Evolutionary conservation across 2,113 vertebrate species (phyloP).

Genomic region (Prionailurus bengalensis): DNA sequence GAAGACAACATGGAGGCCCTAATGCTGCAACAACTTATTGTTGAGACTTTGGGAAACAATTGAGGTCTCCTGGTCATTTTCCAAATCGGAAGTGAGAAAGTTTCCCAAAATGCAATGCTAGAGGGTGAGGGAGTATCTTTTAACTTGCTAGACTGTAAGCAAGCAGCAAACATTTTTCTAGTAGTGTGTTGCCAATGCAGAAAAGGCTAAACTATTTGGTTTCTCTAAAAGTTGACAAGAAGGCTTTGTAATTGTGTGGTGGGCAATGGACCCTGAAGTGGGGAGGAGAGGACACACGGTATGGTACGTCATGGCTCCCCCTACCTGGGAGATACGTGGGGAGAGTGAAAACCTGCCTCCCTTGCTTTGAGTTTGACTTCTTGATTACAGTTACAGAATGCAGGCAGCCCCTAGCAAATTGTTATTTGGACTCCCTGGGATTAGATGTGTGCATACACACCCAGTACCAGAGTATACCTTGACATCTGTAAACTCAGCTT

Average conservation of each 20-base stretch:
- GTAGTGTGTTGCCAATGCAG: background rate
- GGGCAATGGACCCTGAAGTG: background rate
- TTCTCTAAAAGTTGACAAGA: conserved; percentile 31
- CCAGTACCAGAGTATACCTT: background rate
- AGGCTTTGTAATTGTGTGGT: background rate
- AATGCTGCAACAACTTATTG: background rate
- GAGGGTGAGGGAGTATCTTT: background rate
- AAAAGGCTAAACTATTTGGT: conserved; percentile 43
- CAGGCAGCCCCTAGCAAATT: background rate
- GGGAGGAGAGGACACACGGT: background rate
- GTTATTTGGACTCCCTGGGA: background rate
- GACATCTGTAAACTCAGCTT: background rate
- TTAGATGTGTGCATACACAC: background rate
- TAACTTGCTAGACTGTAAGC: background rate
- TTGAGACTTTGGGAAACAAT: background rate
- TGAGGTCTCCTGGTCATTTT: conserved; percentile 24
- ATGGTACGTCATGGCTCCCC: background rate
- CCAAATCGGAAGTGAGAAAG: conserved; percentile 39
- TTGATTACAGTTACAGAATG: background rate
- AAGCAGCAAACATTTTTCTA: background rate
- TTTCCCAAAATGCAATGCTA: conserved; percentile 1
- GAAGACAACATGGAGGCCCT: background rate
- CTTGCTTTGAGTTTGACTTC: background rate
- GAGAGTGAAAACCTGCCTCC: background rate
- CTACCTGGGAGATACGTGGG: background rate